These are phyloP conservation scores for Stenotaenia linearis DNA, from an alignment of 2,888 invertebrate species.

Conservation along the genomic window DNA sequence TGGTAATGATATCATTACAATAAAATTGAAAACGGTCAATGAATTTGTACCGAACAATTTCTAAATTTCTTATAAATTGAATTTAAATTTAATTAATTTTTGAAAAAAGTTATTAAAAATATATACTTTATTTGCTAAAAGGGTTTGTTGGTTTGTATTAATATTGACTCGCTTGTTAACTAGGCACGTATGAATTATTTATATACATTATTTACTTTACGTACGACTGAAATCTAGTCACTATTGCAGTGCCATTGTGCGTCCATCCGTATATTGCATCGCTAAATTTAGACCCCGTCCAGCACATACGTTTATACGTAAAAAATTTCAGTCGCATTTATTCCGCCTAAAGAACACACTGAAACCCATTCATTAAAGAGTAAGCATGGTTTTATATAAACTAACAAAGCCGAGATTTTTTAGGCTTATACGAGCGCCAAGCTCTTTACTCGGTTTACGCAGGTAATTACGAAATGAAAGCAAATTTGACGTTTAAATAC, in stretches of 20 bases:
- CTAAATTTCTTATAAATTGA: too few species aligned
- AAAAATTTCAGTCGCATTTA: background rate
- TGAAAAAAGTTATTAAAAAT: background rate
- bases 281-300: background rate
- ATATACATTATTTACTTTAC: background rate
- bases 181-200: background rate
- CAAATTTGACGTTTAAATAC: background rate
- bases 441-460: background rate
- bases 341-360: background rate
- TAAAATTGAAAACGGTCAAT: too few species aligned
- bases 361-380: background rate
- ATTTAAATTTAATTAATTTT: background rate
- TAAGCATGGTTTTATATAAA: background rate
- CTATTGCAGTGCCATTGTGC: background rate
- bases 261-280: background rate
- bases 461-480: background rate
- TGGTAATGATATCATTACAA: too few species aligned
- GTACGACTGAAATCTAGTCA: background rate
- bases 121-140: background rate
- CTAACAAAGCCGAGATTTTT: conserved; percentile 1
- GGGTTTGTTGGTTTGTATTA: too few species aligned
- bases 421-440: background rate
- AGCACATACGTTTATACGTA: background rate
- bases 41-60: too few species aligned
- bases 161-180: too few species aligned